A percentile compares a stretch with the other conserved stretches of the same genome.
phyloP scores from a whole-genome alignment of 1,140 invertebrate species.

The Drosophila cardini region DNA sequence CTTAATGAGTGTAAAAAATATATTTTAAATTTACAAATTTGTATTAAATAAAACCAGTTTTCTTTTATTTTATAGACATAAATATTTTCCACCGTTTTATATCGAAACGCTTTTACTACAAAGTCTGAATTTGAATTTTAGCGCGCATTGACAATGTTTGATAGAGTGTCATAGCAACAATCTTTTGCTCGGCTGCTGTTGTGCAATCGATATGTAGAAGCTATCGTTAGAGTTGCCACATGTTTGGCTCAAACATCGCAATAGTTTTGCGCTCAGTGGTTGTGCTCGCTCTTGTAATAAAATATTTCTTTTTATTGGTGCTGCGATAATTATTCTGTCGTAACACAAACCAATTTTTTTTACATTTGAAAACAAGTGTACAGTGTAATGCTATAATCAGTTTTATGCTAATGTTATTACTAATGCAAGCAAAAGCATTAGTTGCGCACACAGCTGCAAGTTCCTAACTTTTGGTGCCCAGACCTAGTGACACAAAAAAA shows the following conservation, averaged over 20 bases:
- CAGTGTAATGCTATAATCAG: background rate
- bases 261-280: background rate
- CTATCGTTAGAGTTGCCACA: slow-evolving; percentile 20
- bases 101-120: background rate
- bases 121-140: slow-evolving; percentile 2
- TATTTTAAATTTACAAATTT: background rate
- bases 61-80: background rate
- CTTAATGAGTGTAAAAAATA: background rate
- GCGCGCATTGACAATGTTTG: background rate
- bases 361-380: too few relatives aligned
- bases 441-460: background rate
- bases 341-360: too few relatives aligned
- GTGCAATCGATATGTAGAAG: slow-evolving; percentile 14
- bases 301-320: background rate
- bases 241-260: background rate
- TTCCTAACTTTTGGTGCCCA: background rate
- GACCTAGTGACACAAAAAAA: background rate
- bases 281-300: background rate
- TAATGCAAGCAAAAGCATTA: background rate
- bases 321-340: too few relatives aligned
- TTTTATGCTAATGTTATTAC: background rate
- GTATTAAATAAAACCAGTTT: background rate
- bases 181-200: background rate
- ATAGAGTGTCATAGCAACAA: slow-evolving; percentile 28
- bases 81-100: background rate